phyloP scores from a whole-genome alignment of 64 coral and sea anemone species.

The Anthopleura sola region DNA sequence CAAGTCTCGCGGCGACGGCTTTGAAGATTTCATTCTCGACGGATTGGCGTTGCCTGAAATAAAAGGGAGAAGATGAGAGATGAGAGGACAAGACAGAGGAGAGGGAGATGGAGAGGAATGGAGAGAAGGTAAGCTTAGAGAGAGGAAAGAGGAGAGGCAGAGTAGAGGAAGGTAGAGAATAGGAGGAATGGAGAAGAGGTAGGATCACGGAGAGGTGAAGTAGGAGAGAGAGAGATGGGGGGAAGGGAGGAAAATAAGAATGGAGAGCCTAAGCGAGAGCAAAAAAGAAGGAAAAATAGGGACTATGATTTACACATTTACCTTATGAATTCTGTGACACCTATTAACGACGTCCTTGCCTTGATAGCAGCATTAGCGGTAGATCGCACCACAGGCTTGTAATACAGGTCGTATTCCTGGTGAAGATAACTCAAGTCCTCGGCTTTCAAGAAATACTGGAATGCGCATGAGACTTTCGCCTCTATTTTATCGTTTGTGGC shows the following conservation, averaged over 20 bases:
- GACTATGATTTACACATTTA: background rate
- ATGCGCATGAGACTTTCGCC: slow-evolving; percentile 52
- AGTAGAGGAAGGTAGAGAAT: too few relatives aligned
- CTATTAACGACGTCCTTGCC: slow-evolving; percentile 38
- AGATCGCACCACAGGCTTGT: slow-evolving; percentile 61
- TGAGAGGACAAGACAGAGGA: too few relatives aligned
- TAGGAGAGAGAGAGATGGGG: too few relatives aligned
- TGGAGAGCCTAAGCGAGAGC: too few relatives aligned
- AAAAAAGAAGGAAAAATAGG: too few relatives aligned
- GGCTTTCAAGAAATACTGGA: slow-evolving; percentile 83
- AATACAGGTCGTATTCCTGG: slow-evolving; percentile 69
- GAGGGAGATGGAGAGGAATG: too few relatives aligned
- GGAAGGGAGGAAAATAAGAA: too few relatives aligned
- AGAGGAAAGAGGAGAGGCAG: too few relatives aligned
- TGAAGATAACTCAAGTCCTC: slow-evolving; percentile 73
- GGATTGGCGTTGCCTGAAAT: slow-evolving; percentile 48
- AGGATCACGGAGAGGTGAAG: too few relatives aligned
- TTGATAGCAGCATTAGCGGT: slow-evolving; percentile 74
- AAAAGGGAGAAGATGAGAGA: too few relatives aligned
- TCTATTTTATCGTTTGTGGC: slow-evolving; percentile 75
- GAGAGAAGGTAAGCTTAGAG: too few relatives aligned
- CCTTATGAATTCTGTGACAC: slow-evolving; percentile 61
- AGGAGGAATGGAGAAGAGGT: too few relatives aligned
- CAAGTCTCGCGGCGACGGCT: slow-evolving; percentile 51
- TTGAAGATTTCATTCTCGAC: slow-evolving; percentile 68